Conservation (phyloP, 2,888 invertebrate genomes). For the Choristoneura rosaceana region DNA sequence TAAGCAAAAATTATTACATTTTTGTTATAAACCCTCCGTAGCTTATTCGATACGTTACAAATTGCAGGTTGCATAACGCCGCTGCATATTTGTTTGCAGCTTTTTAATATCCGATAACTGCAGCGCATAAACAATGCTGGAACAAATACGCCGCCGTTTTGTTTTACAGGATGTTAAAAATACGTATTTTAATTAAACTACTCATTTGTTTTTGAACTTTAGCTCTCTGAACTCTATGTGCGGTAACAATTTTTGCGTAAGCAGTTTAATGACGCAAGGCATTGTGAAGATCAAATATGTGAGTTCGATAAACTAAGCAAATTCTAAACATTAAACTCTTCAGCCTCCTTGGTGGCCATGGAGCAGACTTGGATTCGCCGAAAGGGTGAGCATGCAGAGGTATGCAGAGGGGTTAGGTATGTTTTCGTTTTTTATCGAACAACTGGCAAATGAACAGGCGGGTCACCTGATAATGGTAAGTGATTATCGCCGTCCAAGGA, state of each 20-base stretch:
- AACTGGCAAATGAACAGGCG: too few relatives aligned
- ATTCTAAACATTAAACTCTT: too few relatives aligned
- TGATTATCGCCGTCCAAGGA: too few relatives aligned
- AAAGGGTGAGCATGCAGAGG: too few relatives aligned
- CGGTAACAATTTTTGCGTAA: not conserved
- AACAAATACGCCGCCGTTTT: constrained; percentile 16
- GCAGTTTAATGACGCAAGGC: not conserved
- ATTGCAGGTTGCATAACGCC: not conserved
- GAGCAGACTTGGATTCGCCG: too few relatives aligned
- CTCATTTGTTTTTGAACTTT: not conserved
- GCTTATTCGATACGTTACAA: not conserved
- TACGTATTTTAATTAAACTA: constrained; percentile 9
- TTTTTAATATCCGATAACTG: constrained; percentile 36
- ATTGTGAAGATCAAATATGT: too few relatives aligned
- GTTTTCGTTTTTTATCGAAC: too few relatives aligned
- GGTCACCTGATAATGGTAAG: too few relatives aligned
- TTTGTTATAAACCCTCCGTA: not conserved
- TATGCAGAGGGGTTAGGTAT: too few relatives aligned
- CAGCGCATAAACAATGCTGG: constrained; percentile 5
- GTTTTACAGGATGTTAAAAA: not conserved
- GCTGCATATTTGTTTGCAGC: constrained; percentile 32
- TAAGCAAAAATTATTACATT: too few relatives aligned
- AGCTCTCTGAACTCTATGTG: not conserved
- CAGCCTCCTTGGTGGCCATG: too few relatives aligned
- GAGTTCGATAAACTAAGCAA: too few relatives aligned